Conservation (phyloP, 1,140 invertebrate genomes). For the Dufourea novaeangliae region DNA sequence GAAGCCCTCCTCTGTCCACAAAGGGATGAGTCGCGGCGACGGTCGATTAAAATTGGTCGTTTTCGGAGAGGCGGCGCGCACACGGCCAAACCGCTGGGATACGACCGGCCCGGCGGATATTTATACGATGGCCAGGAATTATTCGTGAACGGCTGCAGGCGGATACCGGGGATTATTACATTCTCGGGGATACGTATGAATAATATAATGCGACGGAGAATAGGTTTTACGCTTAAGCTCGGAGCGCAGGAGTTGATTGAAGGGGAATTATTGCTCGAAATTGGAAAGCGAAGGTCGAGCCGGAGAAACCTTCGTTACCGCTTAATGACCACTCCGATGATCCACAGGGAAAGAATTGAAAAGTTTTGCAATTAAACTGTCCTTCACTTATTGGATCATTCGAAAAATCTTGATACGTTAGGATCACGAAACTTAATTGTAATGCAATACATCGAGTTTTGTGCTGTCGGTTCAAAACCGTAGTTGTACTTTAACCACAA, state of each 20-base stretch:
- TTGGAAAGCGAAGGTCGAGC: background rate
- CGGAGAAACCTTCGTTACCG: background rate
- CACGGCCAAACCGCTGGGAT: conserved; percentile 4
- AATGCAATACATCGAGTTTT: too few relatives aligned
- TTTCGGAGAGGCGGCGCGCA: background rate
- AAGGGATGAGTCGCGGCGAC: conserved; percentile 5
- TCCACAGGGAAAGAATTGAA: background rate
- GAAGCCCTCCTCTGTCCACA: background rate
- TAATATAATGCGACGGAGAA: conserved; percentile 2
- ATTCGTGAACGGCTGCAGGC: background rate
- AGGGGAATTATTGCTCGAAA: background rate
- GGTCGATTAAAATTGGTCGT: conserved; percentile 4
- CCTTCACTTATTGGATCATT: too few relatives aligned
- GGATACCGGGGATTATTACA: background rate
- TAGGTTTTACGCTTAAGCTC: conserved; percentile 3
- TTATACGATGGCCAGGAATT: conserved; percentile 2
- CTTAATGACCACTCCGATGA: background rate
- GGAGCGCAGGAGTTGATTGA: background rate
- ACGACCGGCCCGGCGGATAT: background rate
- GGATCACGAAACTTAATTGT: too few relatives aligned
- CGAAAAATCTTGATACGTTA: too few relatives aligned
- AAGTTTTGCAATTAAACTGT: too few relatives aligned
- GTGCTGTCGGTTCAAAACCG: too few relatives aligned
- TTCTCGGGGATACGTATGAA: conserved; percentile 6
- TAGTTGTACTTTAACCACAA: too few relatives aligned